These are phyloP conservation scores for Atta cephalotes DNA, from an alignment of 1,140 invertebrate genomes.

Conservation along the genomic window DNA sequence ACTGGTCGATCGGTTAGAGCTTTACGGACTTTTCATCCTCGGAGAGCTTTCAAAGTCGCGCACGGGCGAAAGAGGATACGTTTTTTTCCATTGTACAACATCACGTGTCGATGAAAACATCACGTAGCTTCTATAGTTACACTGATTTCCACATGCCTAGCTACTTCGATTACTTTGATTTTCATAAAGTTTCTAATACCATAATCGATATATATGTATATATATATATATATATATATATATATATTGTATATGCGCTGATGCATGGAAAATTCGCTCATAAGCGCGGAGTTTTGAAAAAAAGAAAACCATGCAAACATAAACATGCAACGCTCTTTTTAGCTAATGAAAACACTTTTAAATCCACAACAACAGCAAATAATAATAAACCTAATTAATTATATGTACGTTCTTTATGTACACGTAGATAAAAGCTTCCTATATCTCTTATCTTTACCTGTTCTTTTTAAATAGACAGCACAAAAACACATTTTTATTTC, in stretches of 20 bases:
- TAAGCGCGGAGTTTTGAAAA: background rate
- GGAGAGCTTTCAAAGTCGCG: conserved; percentile 64
- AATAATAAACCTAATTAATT: conserved; percentile 28
- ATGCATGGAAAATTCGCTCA: conserved; percentile 43
- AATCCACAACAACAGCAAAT: background rate
- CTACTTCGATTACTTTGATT: conserved; percentile 48
- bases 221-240: too few relatives aligned
- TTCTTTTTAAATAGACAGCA: background rate
- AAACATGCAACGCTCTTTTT: conserved; percentile 13
- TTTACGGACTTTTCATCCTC: conserved; percentile 55
- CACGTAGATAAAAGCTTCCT: background rate
- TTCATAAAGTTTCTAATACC: conserved; percentile 67
- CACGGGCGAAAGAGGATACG: conserved; percentile 43
- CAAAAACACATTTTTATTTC: background rate
- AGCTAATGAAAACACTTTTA: conserved; percentile 15
- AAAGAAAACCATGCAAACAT: background rate
- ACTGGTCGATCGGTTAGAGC: conserved; percentile 27
- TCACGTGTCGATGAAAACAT: conserved; percentile 55
- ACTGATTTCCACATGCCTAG: conserved; percentile 30
- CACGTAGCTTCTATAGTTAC: background rate
- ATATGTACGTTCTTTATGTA: background rate
- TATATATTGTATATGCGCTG: background rate
- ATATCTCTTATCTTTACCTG: background rate
- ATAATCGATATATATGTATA: background rate
- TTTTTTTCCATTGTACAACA: conserved; percentile 1